Evolutionary conservation across 2,888 invertebrate species (phyloP).

Genomic region (Xylophagus ater): DNA sequence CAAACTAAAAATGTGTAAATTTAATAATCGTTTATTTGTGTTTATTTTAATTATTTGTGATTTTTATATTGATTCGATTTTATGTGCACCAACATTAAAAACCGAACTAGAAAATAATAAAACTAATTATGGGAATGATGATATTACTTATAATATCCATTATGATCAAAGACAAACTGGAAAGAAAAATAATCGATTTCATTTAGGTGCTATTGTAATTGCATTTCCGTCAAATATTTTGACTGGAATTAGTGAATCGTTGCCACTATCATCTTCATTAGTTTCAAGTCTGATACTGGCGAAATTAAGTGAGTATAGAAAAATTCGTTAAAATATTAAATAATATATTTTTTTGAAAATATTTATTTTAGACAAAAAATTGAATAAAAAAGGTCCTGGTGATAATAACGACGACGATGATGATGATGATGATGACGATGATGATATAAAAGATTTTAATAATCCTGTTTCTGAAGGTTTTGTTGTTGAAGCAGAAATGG

Average conservation of each 20-base stretch:
- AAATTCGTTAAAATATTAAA: not conserved
- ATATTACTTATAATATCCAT: constrained; percentile 34
- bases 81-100: not conserved
- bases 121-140: constrained; percentile 21
- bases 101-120: not conserved
- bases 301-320: too few relatives aligned
- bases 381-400: too few relatives aligned
- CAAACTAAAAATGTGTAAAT: constrained; percentile 31
- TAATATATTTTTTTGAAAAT: constrained; percentile 1
- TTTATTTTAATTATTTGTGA: constrained; percentile 20
- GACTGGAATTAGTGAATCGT: not conserved
- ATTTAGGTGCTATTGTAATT: constrained; percentile 56
- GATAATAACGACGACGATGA: too few relatives aligned
- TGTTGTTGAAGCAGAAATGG: too few relatives aligned
- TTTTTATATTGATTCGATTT: not conserved
- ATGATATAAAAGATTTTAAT: too few relatives aligned
- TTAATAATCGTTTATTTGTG: constrained; percentile 33
- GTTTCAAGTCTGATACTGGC: too few relatives aligned
- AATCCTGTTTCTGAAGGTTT: too few relatives aligned
- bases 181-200: constrained; percentile 58
- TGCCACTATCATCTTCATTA: not conserved
- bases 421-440: too few relatives aligned
- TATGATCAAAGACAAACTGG: constrained; percentile 73
- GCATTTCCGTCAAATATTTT: constrained; percentile 29
- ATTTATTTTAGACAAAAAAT: not conserved